Percentiles rank a stretch among this genome's conserved stretches.
phyloP scores from a whole-genome alignment of 2,797 vertebrate species.

The Neosalanx taihuensis region DNA sequence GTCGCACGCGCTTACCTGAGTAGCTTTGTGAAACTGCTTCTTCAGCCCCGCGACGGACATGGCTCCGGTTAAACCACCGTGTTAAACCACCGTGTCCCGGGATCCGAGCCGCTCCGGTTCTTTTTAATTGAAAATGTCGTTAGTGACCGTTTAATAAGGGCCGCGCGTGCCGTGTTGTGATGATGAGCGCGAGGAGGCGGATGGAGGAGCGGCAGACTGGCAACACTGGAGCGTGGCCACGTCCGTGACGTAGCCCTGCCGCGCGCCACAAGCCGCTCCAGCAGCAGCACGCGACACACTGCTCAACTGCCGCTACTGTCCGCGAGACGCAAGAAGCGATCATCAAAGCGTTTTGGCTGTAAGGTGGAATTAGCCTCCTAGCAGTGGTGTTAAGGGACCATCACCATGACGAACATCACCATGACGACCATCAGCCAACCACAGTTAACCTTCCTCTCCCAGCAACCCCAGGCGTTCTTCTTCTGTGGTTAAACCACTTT shows the following conservation, averaged over 20 bases:
- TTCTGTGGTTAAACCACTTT: no score
- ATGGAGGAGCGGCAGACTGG: no score
- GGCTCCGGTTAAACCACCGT: slow-evolving; percentile 26
- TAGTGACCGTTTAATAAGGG: background rate
- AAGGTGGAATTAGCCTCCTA: background rate
- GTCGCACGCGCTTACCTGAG: slow-evolving; percentile 74
- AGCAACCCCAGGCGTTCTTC: no score
- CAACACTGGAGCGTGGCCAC: slow-evolving; percentile 2
- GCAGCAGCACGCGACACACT: background rate
- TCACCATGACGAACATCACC: no score
- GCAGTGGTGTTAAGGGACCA: background rate
- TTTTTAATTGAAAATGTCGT: background rate
- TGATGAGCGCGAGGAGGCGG: background rate
- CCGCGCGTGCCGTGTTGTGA: background rate
- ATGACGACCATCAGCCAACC: no score
- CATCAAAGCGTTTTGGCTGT: background rate
- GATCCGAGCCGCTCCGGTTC: no score
- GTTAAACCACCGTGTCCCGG: no score
- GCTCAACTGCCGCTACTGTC: background rate
- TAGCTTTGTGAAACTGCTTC: slow-evolving; percentile 92
- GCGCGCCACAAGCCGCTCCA: background rate
- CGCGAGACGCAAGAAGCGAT: slow-evolving; percentile 21
- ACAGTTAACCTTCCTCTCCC: no score
- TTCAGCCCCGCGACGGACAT: slow-evolving; percentile 88
- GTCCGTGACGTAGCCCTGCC: slow-evolving; percentile 3